phyloP scores from a whole-genome alignment of 2,888 invertebrate species.

The Rhagonycha lutea region DNA sequence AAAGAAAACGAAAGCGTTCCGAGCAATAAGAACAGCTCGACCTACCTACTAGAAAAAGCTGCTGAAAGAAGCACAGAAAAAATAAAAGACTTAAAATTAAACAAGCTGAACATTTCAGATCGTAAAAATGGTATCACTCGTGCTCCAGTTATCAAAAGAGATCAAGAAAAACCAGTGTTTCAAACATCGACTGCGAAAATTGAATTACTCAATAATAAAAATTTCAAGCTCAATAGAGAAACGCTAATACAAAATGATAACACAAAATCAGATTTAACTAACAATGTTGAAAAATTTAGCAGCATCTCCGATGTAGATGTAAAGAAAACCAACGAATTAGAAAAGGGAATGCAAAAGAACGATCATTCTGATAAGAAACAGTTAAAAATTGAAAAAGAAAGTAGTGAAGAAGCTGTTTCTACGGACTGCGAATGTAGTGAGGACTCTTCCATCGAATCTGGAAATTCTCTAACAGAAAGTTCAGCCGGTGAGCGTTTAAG shows the following conservation, averaged over 20 bases:
- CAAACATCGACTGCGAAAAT: conserved; percentile 52
- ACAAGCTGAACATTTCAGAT: conserved; percentile 39
- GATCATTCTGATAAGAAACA: not conserved
- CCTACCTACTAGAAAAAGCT: conserved; percentile 58
- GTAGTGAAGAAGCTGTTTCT: conserved; percentile 5
- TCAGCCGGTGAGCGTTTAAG: conserved; percentile 10
- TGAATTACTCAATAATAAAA: conserved; percentile 48
- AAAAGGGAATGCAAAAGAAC: not conserved
- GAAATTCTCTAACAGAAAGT: conserved; percentile 20
- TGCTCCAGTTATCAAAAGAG: conserved; percentile 68
- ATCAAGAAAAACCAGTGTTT: conserved; percentile 69
- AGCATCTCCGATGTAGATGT: not conserved
- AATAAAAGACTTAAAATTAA: conserved; percentile 28
- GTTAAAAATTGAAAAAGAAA: conserved; percentile 2
- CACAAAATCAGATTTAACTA: conserved; percentile 25
- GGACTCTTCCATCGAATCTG: conserved; percentile 14
- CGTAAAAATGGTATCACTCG: conserved; percentile 54
- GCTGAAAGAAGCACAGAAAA: conserved; percentile 28
- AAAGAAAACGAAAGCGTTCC: conserved; percentile 54
- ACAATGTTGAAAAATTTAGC: not conserved
- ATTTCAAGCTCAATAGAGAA: conserved; percentile 41
- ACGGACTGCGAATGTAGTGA: conserved; percentile 31
- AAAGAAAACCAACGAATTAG: not conserved
- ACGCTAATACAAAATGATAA: conserved; percentile 25
- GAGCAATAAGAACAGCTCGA: conserved; percentile 34